Evolutionary conservation across 1,140 invertebrate genomes (phyloP), one percentile per base, ranked within the genome.

Genomic region (Cepaea nemoralis): DNA sequence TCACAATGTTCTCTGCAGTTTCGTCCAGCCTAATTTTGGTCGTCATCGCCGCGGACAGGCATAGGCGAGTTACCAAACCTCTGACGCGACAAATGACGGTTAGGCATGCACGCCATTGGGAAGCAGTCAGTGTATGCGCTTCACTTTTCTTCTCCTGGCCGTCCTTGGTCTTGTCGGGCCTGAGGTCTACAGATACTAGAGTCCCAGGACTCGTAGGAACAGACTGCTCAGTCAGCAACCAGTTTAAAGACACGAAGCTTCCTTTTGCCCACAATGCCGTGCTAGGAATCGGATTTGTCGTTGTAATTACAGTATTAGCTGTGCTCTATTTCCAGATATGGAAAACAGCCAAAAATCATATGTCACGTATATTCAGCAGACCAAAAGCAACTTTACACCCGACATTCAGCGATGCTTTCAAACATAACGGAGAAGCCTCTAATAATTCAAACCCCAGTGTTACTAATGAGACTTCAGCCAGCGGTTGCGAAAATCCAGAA

Each of bases 41-140:
- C 14, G 74, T 85, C 10, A 86, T 89, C 48, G 86, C 87, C 14
- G 63, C 86, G 16, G 88, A 89, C 55, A 79, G 88, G 37, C 84
- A 84, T 76, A 80, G 85, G 45, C 85, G 87, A 75, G 85, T 89
- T 0, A 87, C 86, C 40, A 75, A 55, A 35, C 87, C 87, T 3
- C 70, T 89, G 22, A 73, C 83, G 67, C 76, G 76, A 33, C 87
- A 88, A 71, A 83, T 87, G 70, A 83, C 85, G 1, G 77, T 83
- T 16, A 48, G 59, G 48, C 50, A 83, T 19, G 85, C 84, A 22
- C 27, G 69, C 31, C 16, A 48, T 12, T 75, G 71, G 27, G 63
- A 55, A 35, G 74, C 14, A 19, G 1, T 66, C 73, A 79, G 67
- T 39, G 33, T 66, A 10, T 6, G 63, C 8, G 35, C 37, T 16